These are phyloP conservation scores for Tragelaphus scriptus DNA, from an alignment of 2,113 vertebrate species.

Conservation along the genomic window DNA sequence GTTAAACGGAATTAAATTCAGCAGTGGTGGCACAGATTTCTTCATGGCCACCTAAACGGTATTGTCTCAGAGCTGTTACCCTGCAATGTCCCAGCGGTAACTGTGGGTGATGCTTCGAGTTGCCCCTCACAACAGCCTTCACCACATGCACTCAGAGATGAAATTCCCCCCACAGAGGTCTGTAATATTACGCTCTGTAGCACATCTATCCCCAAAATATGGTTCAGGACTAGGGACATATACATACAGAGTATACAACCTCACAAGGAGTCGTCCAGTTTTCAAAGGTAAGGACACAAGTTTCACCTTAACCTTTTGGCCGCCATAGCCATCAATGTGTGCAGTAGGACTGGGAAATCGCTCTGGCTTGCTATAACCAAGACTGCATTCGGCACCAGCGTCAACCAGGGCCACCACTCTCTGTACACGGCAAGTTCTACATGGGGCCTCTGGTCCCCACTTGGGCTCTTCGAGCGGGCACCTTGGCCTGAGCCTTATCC, in stretches of 20 bases:
- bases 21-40: background rate
- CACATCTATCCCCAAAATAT: background rate
- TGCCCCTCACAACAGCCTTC: background rate
- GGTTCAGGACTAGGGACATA: background rate
- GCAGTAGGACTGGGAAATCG: background rate
- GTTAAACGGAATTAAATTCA: background rate
- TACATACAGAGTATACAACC: background rate
- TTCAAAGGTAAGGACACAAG: background rate
- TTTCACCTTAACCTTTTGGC: background rate
- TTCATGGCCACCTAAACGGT: background rate
- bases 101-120: background rate
- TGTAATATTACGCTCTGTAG: background rate
- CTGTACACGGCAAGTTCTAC: background rate
- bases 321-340: background rate
- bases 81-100: background rate
- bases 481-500: background rate
- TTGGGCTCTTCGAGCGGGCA: background rate
- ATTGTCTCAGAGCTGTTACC: background rate
- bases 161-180: background rate
- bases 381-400: accelerated
- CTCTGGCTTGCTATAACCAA: background rate
- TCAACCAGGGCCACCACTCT: background rate
- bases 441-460: background rate
- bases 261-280: background rate
- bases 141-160: background rate